phyloP scores from a whole-genome alignment of 2,113 vertebrate genomes.

The Gnathonemus longibarbis region DNA sequence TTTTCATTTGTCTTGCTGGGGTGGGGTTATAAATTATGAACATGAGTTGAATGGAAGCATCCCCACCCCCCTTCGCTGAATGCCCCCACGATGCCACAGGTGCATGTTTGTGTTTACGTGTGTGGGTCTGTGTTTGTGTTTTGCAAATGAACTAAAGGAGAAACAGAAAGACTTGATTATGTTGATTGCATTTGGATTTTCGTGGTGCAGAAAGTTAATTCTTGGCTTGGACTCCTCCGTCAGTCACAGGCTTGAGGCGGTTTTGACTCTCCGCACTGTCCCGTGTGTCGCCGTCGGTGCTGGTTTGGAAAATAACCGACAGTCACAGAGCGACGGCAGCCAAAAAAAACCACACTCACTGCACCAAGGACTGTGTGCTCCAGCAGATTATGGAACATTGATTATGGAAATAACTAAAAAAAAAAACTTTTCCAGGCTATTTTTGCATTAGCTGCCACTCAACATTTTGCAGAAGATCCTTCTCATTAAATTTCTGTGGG shows the following conservation, averaged over 20 bases:
- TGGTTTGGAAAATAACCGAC: background rate
- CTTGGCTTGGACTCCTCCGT: background rate
- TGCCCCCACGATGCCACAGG: background rate
- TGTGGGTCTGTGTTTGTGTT: background rate
- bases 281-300: background rate
- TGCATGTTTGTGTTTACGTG: background rate
- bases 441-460: background rate
- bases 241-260: background rate
- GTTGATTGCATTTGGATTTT: background rate
- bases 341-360: background rate
- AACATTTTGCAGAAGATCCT: background rate
- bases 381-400: background rate
- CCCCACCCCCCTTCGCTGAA: background rate
- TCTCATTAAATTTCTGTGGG: background rate
- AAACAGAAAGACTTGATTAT: background rate
- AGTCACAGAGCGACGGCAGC: background rate
- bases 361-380: background rate
- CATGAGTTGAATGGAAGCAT: background rate
- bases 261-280: background rate
- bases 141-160: background rate
- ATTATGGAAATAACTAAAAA: background rate
- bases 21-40: background rate
- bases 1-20: background rate
- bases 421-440: background rate
- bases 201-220: background rate